phyloP scores from a whole-genome alignment of 2,113 vertebrate species.

The Diglossa brunneiventris region DNA sequence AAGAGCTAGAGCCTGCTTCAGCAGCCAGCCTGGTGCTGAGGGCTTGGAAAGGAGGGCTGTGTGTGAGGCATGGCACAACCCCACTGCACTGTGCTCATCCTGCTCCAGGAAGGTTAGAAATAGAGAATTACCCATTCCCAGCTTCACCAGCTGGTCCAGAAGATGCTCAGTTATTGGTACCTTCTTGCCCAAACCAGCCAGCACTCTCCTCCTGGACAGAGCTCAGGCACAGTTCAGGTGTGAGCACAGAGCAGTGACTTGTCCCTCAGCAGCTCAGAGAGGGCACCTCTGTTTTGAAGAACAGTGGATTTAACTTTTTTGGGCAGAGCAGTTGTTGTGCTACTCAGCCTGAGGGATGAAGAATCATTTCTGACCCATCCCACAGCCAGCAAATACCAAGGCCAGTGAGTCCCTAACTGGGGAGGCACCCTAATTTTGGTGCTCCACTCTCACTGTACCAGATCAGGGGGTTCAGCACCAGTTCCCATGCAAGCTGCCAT shows the following conservation, averaged over 20 bases:
- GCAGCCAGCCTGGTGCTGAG: not conserved
- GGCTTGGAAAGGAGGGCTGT: not conserved
- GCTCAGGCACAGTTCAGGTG: not conserved
- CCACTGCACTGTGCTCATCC: not conserved
- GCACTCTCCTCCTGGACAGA: no score
- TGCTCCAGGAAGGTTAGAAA: not conserved
- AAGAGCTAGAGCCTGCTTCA: not conserved
- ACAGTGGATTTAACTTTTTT: not conserved
- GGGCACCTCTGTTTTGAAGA: not conserved
- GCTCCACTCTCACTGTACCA: not conserved
- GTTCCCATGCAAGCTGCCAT: no score
- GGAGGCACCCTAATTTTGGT: not conserved
- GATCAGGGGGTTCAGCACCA: no score
- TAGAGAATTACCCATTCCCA: not conserved
- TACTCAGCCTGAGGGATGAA: not conserved
- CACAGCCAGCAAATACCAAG: not conserved
- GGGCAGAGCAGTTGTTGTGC: not conserved
- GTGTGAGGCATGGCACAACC: not conserved
- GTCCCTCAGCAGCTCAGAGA: not conserved
- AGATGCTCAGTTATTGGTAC: not conserved
- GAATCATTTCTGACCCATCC: not conserved
- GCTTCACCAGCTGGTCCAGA: not conserved
- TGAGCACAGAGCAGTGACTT: not conserved
- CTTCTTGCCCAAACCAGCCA: not conserved
- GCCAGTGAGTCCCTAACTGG: accelerated